Conservation (phyloP, 2,797 vertebrate species). For the Trematomus bernacchii region DNA sequence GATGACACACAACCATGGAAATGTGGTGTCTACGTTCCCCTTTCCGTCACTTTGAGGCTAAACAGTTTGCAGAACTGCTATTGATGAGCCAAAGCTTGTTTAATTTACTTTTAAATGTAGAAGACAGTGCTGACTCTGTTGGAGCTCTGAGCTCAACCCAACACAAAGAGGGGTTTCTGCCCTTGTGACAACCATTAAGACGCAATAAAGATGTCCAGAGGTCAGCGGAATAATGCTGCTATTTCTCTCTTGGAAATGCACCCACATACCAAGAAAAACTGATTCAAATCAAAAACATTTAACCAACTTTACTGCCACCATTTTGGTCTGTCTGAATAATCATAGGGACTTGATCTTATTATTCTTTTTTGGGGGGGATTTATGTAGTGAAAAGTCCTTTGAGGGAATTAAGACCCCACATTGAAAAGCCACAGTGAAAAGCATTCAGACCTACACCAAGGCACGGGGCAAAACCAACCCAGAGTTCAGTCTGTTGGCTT, state of each 20-base stretch:
- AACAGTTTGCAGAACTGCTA: neutral
- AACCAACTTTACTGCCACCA: neutral
- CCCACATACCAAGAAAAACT: slow-evolving; percentile 32
- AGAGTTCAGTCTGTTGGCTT: slow-evolving; percentile 23
- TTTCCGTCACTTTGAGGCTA: neutral
- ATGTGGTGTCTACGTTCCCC: fast-evolving
- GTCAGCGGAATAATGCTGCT: slow-evolving; percentile 28
- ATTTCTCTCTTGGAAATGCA: slow-evolving; percentile 38
- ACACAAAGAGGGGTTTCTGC: slow-evolving; percentile 39
- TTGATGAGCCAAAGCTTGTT: neutral
- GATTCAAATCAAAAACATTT: slow-evolving; percentile 6
- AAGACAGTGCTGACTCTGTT: slow-evolving; percentile 15
- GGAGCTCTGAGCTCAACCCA: neutral
- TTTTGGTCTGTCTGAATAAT: too few relatives aligned
- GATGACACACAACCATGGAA: neutral
- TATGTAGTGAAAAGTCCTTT: slow-evolving; percentile 13
- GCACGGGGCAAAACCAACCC: neutral
- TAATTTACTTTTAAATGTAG: neutral
- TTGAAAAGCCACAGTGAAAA: slow-evolving; percentile 12
- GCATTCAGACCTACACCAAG: neutral
- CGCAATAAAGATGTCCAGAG: slow-evolving; percentile 19
- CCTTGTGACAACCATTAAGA: slow-evolving; percentile 40
- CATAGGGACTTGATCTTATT: too few relatives aligned
- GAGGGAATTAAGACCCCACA: neutral
- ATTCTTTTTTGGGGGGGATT: neutral